These are phyloP conservation scores for Pseudochirops cupreus DNA, from an alignment of 2,797 vertebrate species.

Conservation along the genomic window DNA sequence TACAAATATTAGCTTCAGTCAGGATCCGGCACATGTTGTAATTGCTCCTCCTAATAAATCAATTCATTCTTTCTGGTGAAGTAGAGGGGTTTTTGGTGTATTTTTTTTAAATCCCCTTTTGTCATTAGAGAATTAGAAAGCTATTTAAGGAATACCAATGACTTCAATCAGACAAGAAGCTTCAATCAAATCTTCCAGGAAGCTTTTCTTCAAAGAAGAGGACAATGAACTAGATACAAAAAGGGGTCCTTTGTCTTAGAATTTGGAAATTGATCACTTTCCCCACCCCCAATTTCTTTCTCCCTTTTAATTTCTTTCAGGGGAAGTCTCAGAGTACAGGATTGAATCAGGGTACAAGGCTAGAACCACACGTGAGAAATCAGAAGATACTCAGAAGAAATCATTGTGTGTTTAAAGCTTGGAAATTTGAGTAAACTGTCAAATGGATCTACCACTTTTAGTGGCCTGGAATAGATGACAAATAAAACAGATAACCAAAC, in stretches of 20 bases:
- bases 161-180: constrained; percentile 76
- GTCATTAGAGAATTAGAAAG: constrained; percentile 76
- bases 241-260: constrained; percentile 68
- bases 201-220: constrained; percentile 74
- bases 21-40: constrained; percentile 75
- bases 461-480: background rate
- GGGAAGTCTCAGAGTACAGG: constrained; percentile 41
- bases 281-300: background rate
- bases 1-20: constrained; percentile 81
- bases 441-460: constrained; percentile 1
- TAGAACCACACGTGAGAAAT: constrained; percentile 52
- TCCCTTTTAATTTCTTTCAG: constrained; percentile 53
- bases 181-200: constrained; percentile 76
- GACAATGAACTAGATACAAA: constrained; percentile 70
- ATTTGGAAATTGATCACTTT: constrained; percentile 57
- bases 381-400: constrained; percentile 59
- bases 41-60: constrained; percentile 77
- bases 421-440: constrained; percentile 44
- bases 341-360: constrained; percentile 53
- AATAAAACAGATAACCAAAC: background rate
- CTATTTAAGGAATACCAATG: constrained; percentile 75
- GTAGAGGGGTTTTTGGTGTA: constrained; percentile 3
- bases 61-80: constrained; percentile 74
- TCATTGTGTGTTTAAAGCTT: constrained; percentile 58
- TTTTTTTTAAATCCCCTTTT: constrained; percentile 37